Base-by-base conservation (phyloP, 2,888 invertebrate genomes). In the Axea sp. region DNA sequence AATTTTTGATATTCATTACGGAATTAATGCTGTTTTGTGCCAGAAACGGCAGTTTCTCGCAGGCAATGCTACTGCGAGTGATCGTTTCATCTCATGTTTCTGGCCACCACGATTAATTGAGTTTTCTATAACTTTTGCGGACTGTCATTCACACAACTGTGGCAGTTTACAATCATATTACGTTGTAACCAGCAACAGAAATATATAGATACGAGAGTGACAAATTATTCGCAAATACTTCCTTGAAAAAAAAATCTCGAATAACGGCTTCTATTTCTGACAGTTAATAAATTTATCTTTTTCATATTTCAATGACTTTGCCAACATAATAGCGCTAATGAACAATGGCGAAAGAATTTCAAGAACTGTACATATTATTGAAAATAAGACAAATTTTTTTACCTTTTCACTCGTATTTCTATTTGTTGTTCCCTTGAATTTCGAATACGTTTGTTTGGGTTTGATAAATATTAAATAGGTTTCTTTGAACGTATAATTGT, bases 81-180 rank as follows among this genome's bases (percentile, higher is more conserved):
- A 71, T 55, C 49, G 47, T 49, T 71, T 55, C 62, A 55, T 55
- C 55, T 47, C 47, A 47, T 55, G 55, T 71, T 71, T 43, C 71
- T 22, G 55, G 71, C 62, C 71, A 71, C 55, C 47, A 62, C 41
- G 62, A 62, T 71, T 71, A 71, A 71, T 71, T 71, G 71, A 71
- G 62, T 71, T 71, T 71, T 71, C 62, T 62, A 62, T 62, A 71
- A 71, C 62, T 71, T 71, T 71, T 37, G 49, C 35, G 15, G 28
- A 49, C 71, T 71, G 71, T 71, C 71, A 62, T 71, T 71, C 47
- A 69, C 69, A 62, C 60, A 53, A 39, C 55, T 31, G 53, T 55
- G 55, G 55, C 45, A 60, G 60, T 30, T 69, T 22, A 35, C 22
- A 62, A 62, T 60, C 47, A 51, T 60, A 69, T 62, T 69, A 69